phyloP scores from a whole-genome alignment of 2,113 vertebrate species.

The Dicentrarchus labrax region DNA sequence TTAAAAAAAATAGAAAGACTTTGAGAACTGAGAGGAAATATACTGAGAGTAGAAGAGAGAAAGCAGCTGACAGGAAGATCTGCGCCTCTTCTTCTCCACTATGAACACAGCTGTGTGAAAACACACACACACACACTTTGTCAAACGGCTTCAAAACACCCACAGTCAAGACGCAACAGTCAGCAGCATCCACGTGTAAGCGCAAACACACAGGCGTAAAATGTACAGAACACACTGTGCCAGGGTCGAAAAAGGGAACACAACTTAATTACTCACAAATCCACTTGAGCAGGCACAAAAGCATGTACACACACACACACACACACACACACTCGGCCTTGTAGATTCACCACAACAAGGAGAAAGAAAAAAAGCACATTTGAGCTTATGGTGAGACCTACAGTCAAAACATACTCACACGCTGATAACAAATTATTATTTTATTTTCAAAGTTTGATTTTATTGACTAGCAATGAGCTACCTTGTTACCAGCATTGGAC shows the following conservation, averaged over 20 bases:
- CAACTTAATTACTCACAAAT: constrained; percentile 15
- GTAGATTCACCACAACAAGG: neutral
- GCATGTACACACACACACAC: neutral
- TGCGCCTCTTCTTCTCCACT: constrained; percentile 26
- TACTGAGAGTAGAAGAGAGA: constrained; percentile 33
- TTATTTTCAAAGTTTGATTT: neutral
- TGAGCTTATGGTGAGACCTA: neutral
- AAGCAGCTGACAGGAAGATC: constrained; percentile 78
- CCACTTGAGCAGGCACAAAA: neutral
- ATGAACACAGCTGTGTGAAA: constrained; percentile 69
- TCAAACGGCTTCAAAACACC: constrained; percentile 64
- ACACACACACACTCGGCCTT: constrained; percentile 8
- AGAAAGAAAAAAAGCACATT: neutral
- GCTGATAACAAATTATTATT: neutral
- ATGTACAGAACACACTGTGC: constrained; percentile 52
- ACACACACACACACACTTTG: constrained; percentile 13
- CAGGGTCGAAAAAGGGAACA: constrained; percentile 19
- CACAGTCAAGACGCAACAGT: constrained; percentile 46
- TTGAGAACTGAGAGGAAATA: constrained; percentile 3
- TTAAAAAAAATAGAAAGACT: neutral
- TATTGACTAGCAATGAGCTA: neutral
- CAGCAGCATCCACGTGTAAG: constrained; percentile 24
- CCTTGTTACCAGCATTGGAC: neutral
- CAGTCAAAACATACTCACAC: constrained; percentile 12
- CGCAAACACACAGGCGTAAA: constrained; percentile 52